Evolutionary conservation across 1,140 invertebrate genomes (phyloP).

Genomic region (Trachelipus rathkii): DNA sequence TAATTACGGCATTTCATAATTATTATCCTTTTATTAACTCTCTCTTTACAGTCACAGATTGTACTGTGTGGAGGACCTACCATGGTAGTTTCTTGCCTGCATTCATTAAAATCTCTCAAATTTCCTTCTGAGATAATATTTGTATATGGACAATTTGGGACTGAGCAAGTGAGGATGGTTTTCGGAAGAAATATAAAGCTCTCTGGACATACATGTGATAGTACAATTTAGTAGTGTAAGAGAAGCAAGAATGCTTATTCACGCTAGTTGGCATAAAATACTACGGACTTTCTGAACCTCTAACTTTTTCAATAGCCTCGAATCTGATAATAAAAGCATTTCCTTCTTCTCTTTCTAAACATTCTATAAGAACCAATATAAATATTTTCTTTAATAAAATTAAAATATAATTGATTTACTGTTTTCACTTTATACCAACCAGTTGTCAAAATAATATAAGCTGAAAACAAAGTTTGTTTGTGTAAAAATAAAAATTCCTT

Average conservation of each 20-base stretch:
- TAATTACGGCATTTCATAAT: not conserved
- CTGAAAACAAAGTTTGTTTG: too few species aligned
- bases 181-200: constrained; percentile 24
- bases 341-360: too few species aligned
- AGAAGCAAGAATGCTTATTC: not conserved
- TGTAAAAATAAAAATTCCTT: too few species aligned
- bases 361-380: too few species aligned
- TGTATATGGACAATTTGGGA: constrained; percentile 31
- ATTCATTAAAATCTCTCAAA: constrained; percentile 23
- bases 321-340: too few species aligned
- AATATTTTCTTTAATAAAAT: too few species aligned
- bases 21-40: not conserved
- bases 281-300: too few species aligned
- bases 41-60: constrained; percentile 9
- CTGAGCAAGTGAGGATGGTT: constrained; percentile 29
- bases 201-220: constrained; percentile 18
- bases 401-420: too few species aligned
- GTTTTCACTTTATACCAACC: too few species aligned
- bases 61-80: constrained; percentile 32
- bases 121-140: constrained; percentile 25
- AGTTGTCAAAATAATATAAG: too few species aligned
- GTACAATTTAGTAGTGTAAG: not conserved
- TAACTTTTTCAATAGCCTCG: too few species aligned
- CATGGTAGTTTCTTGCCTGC: constrained; percentile 27
- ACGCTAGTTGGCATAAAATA: too few species aligned